Conservation (phyloP, 2,113 vertebrate genomes). For the Bolborhynchus lineola region DNA sequence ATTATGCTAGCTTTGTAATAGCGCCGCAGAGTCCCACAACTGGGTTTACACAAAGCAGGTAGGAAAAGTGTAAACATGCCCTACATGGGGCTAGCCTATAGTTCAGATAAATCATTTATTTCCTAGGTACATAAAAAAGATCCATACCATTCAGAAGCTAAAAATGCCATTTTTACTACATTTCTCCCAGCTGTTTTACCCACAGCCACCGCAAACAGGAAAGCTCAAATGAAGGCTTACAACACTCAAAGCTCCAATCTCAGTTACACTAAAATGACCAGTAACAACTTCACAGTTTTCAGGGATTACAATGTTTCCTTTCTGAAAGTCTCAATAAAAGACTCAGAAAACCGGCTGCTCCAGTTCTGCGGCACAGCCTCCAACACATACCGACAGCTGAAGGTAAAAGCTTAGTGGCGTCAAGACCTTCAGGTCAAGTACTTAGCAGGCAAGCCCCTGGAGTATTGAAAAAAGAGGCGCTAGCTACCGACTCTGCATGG, state of each 20-base stretch:
- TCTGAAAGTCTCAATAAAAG: neutral
- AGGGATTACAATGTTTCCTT: neutral
- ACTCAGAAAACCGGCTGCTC: neutral
- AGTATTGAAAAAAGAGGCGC: neutral
- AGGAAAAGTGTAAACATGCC: neutral
- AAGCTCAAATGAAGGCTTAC: neutral
- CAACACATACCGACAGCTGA: neutral
- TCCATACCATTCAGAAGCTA: neutral
- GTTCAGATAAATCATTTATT: neutral
- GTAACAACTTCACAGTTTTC: neutral
- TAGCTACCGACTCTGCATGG: neutral
- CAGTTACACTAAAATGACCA: neutral
- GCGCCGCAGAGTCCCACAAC: neutral
- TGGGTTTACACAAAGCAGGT: neutral
- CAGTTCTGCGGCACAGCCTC: neutral
- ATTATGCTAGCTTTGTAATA: neutral
- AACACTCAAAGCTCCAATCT: fast-evolving
- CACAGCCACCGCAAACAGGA: neutral
- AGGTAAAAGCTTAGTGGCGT: neutral
- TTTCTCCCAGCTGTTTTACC: neutral
- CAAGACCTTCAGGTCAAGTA: neutral
- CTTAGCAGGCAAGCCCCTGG: neutral
- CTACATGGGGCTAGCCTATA: neutral
- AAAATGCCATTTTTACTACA: neutral
- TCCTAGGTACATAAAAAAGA: neutral